phyloP scores from a whole-genome alignment of 2,888 invertebrate species.

The Clitarchus hookeri region DNA sequence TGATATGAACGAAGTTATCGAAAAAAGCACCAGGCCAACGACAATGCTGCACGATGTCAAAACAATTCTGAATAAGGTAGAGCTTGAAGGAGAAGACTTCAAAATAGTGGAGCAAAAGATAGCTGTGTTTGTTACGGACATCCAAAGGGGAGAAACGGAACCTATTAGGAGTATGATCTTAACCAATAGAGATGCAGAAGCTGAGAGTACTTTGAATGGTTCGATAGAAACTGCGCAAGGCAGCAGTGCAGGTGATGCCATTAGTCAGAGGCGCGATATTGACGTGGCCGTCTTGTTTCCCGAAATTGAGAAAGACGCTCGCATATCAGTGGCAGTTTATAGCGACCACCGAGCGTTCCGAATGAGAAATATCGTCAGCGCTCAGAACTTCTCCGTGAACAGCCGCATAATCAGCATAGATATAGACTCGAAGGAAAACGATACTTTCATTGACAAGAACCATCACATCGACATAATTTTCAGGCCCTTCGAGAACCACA shows the following conservation, averaged over 20 bases:
- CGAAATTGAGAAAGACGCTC: background rate
- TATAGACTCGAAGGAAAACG: background rate
- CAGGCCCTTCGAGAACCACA: constrained; percentile 36
- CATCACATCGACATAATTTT: constrained; percentile 39
- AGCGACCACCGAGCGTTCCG: constrained; percentile 23
- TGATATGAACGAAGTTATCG: background rate
- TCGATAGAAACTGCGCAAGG: background rate
- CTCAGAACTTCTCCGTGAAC: background rate
- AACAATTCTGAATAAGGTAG: constrained; percentile 21
- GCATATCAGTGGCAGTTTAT: constrained; percentile 24
- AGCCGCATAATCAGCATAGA: constrained; percentile 32
- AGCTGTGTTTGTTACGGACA: constrained; percentile 24
- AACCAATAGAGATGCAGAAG: background rate
- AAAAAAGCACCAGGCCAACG: background rate
- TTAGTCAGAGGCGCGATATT: background rate
- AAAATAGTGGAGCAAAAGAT: background rate
- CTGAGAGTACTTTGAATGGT: background rate
- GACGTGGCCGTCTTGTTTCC: background rate
- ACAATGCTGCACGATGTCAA: background rate
- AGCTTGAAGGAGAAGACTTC: background rate
- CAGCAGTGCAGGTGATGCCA: background rate
- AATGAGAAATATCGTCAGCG: background rate
- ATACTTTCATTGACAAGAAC: background rate
- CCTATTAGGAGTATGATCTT: background rate
- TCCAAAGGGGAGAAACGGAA: background rate